phyloP scores from a whole-genome alignment of 2,888 invertebrate genomes.

The Drosophila ezoana region DNA sequence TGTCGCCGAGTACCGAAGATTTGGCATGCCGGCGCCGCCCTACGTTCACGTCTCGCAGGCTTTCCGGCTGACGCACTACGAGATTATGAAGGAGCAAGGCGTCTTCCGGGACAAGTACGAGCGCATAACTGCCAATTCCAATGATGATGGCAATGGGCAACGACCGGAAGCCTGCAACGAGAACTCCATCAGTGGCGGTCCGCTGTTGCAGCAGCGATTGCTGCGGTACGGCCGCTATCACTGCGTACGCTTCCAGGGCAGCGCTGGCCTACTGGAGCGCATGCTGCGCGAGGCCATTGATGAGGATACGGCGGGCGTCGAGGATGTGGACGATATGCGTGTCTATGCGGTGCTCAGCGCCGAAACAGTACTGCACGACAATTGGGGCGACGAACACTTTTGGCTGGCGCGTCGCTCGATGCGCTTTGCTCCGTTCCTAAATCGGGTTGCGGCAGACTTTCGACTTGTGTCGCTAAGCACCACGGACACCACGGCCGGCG shows the following conservation, averaged over 20 bases:
- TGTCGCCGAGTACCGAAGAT: constrained; percentile 87
- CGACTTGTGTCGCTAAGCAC: constrained; percentile 88
- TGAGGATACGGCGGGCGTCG: constrained; percentile 49
- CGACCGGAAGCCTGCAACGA: constrained; percentile 56
- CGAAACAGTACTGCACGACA: constrained; percentile 94
- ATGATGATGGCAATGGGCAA: constrained; percentile 81
- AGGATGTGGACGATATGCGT: constrained; percentile 67
- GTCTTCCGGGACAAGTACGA: constrained; percentile 94
- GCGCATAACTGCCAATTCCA: constrained; percentile 86
- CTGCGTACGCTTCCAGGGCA: constrained; percentile 95
- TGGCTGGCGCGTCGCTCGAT: constrained; percentile 96
- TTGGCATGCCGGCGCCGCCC: constrained; percentile 66
- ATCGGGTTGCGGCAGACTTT: constrained; percentile 89
- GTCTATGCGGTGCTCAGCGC: constrained; percentile 86
- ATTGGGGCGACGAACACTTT: constrained; percentile 92
- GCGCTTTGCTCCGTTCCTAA: constrained; percentile 91
- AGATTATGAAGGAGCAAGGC: constrained; percentile 92
- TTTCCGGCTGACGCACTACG: constrained; percentile 93
- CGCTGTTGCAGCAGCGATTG: constrained; percentile 92
- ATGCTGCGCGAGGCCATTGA: constrained; percentile 85
- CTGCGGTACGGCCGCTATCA: constrained; percentile 86
- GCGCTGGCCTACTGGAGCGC: constrained; percentile 87
- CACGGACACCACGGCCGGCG: constrained; percentile 85
- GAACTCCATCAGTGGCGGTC: constrained; percentile 82
- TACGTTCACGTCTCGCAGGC: constrained; percentile 89